A percentile compares a stretch with the other conserved stretches of the same genome.
Evolutionary conservation across 2,797 vertebrate genomes (phyloP).

Genomic region (Pampus argenteus): DNA sequence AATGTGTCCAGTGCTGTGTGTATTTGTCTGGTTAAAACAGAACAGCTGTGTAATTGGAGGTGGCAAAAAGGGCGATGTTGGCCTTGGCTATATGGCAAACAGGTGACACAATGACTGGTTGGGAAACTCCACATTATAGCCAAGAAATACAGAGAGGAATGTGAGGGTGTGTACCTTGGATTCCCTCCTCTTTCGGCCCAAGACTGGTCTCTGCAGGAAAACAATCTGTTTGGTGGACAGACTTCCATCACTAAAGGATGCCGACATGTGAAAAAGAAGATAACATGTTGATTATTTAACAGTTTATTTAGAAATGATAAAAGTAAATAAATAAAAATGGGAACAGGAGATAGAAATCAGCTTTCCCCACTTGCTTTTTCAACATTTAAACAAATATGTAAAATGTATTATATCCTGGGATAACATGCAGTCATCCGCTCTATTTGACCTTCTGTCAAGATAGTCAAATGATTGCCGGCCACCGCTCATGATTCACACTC

Average conservation of each 20-base stretch:
- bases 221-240: conserved; percentile 98
- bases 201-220: conserved; percentile 96
- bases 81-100: conserved; percentile 24
- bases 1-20: conserved; percentile 22
- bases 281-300: not conserved
- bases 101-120: conserved; percentile 38
- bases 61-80: conserved; percentile 35
- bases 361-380: not conserved
- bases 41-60: conserved; percentile 34
- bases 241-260: conserved; percentile 90
- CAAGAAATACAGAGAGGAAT: conserved; percentile 52
- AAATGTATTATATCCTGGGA: conserved; percentile 7
- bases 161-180: conserved; percentile 88
- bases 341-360: not conserved
- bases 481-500: conserved; percentile 27
- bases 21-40: conserved; percentile 53
- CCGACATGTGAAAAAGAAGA: conserved; percentile 13
- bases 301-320: conserved; percentile 13
- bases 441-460: conserved; percentile 39
- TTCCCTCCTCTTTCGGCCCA: conserved; percentile 94
- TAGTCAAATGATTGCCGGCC: conserved; percentile 28
- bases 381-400: conserved; percentile 11
- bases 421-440: not conserved
- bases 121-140: conserved; percentile 35
- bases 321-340: not conserved